Percentiles rank a stretch among this genome's conserved stretches.
Conservation (phyloP, 2,113 vertebrate species). For the Ptychochromis oligacanthus region DNA sequence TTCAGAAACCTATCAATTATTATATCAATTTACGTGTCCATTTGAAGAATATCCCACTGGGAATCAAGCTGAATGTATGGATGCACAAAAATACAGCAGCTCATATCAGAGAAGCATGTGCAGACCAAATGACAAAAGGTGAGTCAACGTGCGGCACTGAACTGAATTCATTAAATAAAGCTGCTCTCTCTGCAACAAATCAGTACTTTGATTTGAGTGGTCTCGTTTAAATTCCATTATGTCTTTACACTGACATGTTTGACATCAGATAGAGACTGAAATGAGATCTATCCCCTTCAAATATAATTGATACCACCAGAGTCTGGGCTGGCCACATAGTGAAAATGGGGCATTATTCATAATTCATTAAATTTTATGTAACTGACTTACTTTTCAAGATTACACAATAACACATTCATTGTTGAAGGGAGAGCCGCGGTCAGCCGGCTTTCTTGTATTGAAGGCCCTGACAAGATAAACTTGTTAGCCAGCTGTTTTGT, state of each 20-base stretch:
- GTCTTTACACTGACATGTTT: conserved; percentile 52
- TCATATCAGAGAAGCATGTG: background rate
- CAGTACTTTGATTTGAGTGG: conserved; percentile 25
- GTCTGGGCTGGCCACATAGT: conserved; percentile 36
- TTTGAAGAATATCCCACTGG: background rate
- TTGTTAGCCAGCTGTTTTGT: accelerated
- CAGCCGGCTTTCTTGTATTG: background rate
- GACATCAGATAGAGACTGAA: conserved; percentile 54
- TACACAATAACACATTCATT: conserved; percentile 61
- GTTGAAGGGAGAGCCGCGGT: conserved; percentile 42
- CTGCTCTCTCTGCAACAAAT: conserved; percentile 30
- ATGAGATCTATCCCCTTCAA: conserved; percentile 57
- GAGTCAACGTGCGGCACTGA: background rate
- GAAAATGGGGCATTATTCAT: conserved; percentile 67
- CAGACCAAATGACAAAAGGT: conserved; percentile 18
- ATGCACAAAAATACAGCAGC: background rate
- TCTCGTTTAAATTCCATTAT: conserved; percentile 68
- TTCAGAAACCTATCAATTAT: conserved; percentile 34
- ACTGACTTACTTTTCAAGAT: conserved; percentile 65
- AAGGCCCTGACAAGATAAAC: background rate
- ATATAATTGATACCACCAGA: conserved; percentile 56
- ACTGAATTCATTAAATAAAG: conserved; percentile 9
- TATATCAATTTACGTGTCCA: background rate
- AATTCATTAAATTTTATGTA: conserved; percentile 69
- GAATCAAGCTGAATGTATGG: background rate